Conservation (phyloP, 2,113 vertebrate species). For the Hippotragus niger region DNA sequence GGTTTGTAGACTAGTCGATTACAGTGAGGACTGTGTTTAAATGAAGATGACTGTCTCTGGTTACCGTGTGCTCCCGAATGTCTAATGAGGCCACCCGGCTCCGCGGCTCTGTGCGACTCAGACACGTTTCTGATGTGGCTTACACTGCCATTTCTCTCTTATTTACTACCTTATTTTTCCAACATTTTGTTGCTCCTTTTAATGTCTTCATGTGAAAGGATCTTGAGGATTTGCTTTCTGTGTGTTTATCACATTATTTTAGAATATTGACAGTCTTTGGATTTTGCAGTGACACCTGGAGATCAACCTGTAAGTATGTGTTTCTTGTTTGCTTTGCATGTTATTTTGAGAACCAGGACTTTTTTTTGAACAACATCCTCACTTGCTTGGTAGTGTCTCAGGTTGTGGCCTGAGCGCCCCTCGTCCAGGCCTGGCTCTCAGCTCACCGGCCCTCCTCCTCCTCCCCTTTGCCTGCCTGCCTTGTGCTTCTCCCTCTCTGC, state of each 20-base stretch:
- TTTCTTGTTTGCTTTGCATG: not conserved
- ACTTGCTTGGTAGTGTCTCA: rapidly evolving
- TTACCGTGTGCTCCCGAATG: not conserved
- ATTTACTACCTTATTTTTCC: not conserved
- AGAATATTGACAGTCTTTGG: not conserved
- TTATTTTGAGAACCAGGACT: not conserved
- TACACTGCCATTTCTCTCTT: not conserved
- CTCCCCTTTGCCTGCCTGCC: not conserved
- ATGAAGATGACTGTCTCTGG: not conserved
- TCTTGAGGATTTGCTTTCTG: not conserved
- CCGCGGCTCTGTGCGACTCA: rapidly evolving
- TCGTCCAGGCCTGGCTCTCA: rapidly evolving
- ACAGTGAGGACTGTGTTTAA: not conserved
- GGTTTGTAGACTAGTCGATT: not conserved
- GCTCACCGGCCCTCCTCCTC: not conserved
- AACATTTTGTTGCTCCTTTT: not conserved
- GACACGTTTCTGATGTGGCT: not conserved
- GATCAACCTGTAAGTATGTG: no score
- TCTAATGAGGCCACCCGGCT: not conserved
- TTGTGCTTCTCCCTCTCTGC: not conserved
- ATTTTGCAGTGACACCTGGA: not conserved
- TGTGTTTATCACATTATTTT: not conserved
- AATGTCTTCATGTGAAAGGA: not conserved
- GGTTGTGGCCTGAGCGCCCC: rapidly evolving
- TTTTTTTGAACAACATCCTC: not conserved